Evolutionary conservation across 2,113 vertebrate species (phyloP).

Genomic region (Lophura nycthemera): DNA sequence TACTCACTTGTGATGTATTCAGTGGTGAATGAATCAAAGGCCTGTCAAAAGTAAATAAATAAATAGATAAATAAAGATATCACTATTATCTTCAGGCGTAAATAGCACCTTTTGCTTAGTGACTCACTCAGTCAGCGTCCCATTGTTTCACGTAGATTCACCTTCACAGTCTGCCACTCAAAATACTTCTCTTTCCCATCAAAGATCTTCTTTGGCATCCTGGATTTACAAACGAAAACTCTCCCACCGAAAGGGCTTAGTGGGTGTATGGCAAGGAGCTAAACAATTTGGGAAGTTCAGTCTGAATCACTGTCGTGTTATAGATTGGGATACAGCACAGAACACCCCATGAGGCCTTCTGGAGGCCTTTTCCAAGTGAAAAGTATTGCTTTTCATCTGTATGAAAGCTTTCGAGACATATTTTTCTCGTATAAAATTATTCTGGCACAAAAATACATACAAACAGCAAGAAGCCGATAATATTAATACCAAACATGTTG

Average conservation of each 20-base stretch:
- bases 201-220: not conserved
- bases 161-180: not conserved
- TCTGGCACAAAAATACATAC: constrained; percentile 52
- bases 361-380: not conserved
- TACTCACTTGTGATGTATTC: not conserved
- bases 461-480: constrained; percentile 57
- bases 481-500: constrained; percentile 56
- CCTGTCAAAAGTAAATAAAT: not conserved
- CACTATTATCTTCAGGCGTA: not conserved
- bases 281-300: not conserved
- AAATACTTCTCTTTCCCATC: not conserved
- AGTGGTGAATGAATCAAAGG: not conserved
- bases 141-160: not conserved
- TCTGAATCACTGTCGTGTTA: not conserved
- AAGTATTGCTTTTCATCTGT: not conserved
- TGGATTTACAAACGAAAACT: not conserved
- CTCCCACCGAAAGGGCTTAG: not conserved
- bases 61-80: not conserved
- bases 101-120: not conserved
- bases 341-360: not conserved
- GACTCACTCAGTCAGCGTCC: not conserved
- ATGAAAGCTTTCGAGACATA: constrained; percentile 15
- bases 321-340: not conserved
- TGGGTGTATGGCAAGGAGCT: not conserved
- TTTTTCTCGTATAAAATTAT: constrained; percentile 46